Conservation (phyloP, 1,140 invertebrate genomes). For the Triops longicaudatus region DNA sequence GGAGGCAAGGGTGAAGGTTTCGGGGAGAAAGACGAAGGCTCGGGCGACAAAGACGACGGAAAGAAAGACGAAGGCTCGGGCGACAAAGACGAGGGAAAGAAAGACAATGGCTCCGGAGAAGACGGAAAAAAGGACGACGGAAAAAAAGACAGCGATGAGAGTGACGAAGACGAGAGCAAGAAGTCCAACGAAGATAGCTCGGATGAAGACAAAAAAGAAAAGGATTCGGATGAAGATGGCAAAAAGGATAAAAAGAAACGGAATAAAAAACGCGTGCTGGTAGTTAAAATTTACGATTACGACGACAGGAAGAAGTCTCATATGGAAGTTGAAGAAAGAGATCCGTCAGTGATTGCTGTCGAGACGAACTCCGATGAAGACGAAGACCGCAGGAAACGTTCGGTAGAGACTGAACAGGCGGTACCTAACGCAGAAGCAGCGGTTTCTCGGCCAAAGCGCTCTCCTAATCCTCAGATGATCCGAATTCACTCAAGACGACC, state of each 20-base stretch:
- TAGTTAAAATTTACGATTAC: slow-evolving; percentile 3
- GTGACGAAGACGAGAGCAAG: not conserved
- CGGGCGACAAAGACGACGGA: not conserved
- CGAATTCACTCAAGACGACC: not conserved
- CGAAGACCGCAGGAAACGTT: not conserved
- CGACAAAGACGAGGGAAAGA: not conserved
- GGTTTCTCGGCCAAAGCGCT: not conserved
- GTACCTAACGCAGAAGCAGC: not conserved
- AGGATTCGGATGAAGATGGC: too few species aligned
- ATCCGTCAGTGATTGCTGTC: not conserved
- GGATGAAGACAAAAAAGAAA: too few species aligned
- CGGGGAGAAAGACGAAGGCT: not conserved
- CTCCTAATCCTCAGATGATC: not conserved
- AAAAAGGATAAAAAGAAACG: too few species aligned
- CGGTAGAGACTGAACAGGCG: not conserved
- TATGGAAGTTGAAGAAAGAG: not conserved
- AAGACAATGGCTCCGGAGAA: not conserved
- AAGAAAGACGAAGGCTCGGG: not conserved
- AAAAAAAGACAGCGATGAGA: not conserved
- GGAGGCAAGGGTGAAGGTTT: not conserved
- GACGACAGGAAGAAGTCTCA: not conserved
- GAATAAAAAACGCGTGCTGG: not conserved
- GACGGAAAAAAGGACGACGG: not conserved
- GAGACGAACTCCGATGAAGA: not conserved
- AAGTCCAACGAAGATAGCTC: too few species aligned